A percentile compares a stretch with the other conserved stretches of the same genome.
Evolutionary conservation across 2,113 vertebrate genomes (phyloP).

Genomic region (Mobula hypostoma): DNA sequence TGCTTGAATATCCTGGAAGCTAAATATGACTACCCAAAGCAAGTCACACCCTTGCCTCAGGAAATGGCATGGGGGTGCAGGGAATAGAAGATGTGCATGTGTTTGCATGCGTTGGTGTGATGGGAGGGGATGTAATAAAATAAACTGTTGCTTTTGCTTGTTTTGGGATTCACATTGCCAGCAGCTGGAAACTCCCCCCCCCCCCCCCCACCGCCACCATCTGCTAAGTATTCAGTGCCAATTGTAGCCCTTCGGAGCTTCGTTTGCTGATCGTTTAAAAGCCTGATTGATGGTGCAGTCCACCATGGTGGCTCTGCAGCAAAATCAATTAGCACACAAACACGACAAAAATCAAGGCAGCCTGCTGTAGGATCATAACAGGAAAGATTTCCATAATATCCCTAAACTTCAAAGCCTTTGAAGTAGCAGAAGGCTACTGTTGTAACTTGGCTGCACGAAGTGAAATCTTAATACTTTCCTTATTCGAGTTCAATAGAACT

Average conservation of each 20-base stretch:
- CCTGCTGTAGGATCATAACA: not conserved
- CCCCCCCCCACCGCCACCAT: too few species aligned
- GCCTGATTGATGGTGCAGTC: not conserved
- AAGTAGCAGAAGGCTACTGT: not conserved
- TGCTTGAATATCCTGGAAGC: not conserved
- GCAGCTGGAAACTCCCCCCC: not conserved
- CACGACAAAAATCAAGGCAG: not conserved
- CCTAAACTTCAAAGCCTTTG: constrained; percentile 11
- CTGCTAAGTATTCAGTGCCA: not conserved
- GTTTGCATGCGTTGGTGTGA: not conserved
- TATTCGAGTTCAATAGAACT: not conserved
- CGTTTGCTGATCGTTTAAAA: not conserved
- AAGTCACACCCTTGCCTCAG: not conserved
- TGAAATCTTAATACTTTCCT: not conserved
- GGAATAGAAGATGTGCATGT: not conserved
- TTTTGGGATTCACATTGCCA: not conserved
- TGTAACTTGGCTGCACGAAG: not conserved
- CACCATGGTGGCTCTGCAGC: not conserved
- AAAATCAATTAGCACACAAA: constrained; percentile 16
- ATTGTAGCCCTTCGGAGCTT: not conserved
- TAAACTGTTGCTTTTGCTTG: not conserved
- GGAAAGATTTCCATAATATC: not conserved
- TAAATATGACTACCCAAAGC: not conserved
- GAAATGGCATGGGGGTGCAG: not conserved
- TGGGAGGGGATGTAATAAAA: not conserved